Conservation (phyloP, 2,888 invertebrate genomes). For the Alcis repandata region DNA sequence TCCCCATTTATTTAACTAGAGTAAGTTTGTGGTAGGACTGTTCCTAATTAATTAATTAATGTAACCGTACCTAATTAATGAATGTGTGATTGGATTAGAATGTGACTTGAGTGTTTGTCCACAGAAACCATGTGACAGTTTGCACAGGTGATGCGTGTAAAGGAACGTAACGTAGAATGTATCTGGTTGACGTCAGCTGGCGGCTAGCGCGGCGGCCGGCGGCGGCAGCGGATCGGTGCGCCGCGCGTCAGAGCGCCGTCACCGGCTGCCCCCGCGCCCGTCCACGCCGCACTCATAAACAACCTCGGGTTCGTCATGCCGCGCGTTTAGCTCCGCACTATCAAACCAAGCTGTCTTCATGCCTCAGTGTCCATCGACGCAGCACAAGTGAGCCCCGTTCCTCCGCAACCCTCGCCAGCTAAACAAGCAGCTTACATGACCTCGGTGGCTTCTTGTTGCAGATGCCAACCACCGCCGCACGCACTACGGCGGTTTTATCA, state of each 20-base stretch:
- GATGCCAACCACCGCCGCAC: constrained; percentile 84
- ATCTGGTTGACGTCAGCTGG: constrained; percentile 41
- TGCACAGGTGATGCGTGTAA: constrained; percentile 31
- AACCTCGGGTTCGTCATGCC: constrained; percentile 73
- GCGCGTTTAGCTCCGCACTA: constrained; percentile 70
- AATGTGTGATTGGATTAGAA: too few relatives aligned
- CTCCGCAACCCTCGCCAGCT: constrained; percentile 35
- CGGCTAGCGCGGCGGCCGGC: constrained; percentile 35
- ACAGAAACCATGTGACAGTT: constrained; percentile 10
- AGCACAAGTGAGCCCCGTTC: constrained; percentile 74
- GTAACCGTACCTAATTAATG: too few relatives aligned
- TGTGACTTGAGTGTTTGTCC: too few relatives aligned
- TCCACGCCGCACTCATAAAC: constrained; percentile 71
- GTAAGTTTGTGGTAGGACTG: too few relatives aligned
- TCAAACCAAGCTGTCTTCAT: constrained; percentile 72
- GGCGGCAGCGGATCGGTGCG: constrained; percentile 43
- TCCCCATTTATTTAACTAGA: too few relatives aligned
- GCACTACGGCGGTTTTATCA: constrained; percentile 83
- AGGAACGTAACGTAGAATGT: constrained; percentile 29
- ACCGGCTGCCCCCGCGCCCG: constrained; percentile 42
- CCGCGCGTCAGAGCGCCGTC: constrained; percentile 51
- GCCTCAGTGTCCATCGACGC: constrained; percentile 75
- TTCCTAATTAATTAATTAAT: too few relatives aligned
- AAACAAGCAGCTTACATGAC: constrained; percentile 69
- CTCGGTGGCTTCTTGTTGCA: constrained; percentile 79